These are phyloP conservation scores for Epistrophe grossulariae DNA, from an alignment of 2,888 invertebrate species.

Conservation along the genomic window DNA sequence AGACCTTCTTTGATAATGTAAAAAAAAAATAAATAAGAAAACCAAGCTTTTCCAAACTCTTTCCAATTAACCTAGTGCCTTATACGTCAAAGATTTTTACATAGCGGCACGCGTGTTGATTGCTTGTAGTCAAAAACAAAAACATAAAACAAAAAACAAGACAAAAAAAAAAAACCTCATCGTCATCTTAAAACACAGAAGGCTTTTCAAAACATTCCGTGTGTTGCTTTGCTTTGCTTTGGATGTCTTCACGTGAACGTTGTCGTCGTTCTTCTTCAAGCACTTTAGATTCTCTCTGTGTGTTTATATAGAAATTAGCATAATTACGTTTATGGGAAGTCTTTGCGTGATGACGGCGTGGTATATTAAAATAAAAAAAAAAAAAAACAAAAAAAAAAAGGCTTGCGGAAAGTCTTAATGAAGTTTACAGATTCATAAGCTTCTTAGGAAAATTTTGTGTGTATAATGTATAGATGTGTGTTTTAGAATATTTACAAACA, in stretches of 20 bases:
- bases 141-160: background rate
- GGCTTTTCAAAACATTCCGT: conserved; percentile 16
- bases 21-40: conserved; percentile 6
- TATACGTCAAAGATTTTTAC: conserved; percentile 32
- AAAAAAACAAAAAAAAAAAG: conserved; percentile 44
- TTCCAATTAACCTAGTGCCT: conserved; percentile 67
- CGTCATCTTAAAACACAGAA: conserved; percentile 27
- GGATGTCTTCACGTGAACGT: conserved; percentile 56
- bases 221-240: conserved; percentile 1
- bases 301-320: conserved; percentile 59
- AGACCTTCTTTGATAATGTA: conserved; percentile 45
- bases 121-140: conserved; percentile 42
- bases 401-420: conserved; percentile 51
- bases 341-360: conserved; percentile 17
- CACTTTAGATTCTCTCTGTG: conserved; percentile 55
- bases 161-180: conserved; percentile 7
- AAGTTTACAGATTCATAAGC: conserved; percentile 64
- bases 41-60: conserved; percentile 47
- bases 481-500: conserved; percentile 23
- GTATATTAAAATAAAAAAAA: background rate
- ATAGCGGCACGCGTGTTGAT: conserved; percentile 64
- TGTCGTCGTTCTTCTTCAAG: background rate
- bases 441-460: conserved; percentile 38
- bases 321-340: conserved; percentile 54
- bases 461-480: conserved; percentile 34